Conservation (phyloP, 2,797 vertebrate genomes). For the Atherinosoma microstoma region DNA sequence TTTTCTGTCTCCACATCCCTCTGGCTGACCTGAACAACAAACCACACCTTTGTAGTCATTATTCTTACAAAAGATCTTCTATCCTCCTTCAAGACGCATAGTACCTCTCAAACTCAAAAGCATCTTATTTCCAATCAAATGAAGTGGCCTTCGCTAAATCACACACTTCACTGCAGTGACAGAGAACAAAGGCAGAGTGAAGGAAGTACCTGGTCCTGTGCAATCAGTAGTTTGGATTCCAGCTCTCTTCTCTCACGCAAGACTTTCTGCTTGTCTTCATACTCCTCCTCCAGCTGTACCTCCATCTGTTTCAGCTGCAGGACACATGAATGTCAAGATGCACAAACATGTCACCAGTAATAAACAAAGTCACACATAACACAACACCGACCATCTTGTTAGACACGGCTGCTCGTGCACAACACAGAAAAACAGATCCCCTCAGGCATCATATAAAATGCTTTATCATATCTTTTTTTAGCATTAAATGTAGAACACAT, state of each 20-base stretch:
- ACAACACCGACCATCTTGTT: slow-evolving; percentile 42
- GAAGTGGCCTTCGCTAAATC: slow-evolving; percentile 47
- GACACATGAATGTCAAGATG: slow-evolving; percentile 53
- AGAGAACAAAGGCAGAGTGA: slow-evolving; percentile 36
- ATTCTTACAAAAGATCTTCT: slow-evolving; percentile 25
- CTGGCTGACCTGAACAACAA: slow-evolving; percentile 87
- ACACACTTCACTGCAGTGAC: slow-evolving; percentile 50
- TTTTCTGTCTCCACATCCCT: slow-evolving; percentile 95
- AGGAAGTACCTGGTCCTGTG: slow-evolving; percentile 91
- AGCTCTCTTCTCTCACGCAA: slow-evolving; percentile 93
- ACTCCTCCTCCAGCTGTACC: slow-evolving; percentile 95
- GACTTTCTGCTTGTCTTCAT: slow-evolving; percentile 97
- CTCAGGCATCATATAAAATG: slow-evolving; percentile 7
- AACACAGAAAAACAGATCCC: slow-evolving; percentile 37
- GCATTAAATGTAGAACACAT: slow-evolving; percentile 1
- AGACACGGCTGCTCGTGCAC: slow-evolving; percentile 45
- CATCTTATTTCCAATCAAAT: slow-evolving; percentile 64
- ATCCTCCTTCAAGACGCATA: slow-evolving; percentile 42
- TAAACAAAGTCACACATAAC: slow-evolving; percentile 56
- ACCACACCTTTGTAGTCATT: slow-evolving; percentile 32
- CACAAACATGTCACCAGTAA: slow-evolving; percentile 49
- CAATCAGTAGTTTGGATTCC: slow-evolving; percentile 89
- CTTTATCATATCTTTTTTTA: not conserved
- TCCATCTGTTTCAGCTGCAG: slow-evolving; percentile 96
- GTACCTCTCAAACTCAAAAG: slow-evolving; percentile 46